Evolutionary conservation across 2,888 invertebrate genomes (phyloP).

Genomic region (Aspidiotus destructor): DNA sequence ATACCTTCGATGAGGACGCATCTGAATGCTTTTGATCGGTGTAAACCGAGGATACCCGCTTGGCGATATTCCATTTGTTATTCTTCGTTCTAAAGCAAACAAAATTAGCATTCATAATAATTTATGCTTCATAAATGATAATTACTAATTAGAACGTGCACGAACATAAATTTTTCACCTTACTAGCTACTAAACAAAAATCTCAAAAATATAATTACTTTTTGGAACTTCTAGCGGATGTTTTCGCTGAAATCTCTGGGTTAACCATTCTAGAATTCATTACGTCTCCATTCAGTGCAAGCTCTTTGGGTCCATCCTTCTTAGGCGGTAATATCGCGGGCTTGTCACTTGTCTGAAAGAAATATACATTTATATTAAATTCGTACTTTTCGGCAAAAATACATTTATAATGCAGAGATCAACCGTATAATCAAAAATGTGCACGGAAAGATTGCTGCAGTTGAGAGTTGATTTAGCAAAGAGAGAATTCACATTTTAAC

Average conservation of each 20-base stretch:
- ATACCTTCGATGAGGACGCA: too few relatives aligned
- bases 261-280: neutral
- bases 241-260: too few relatives aligned
- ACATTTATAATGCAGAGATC: neutral
- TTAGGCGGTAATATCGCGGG: conserved; percentile 3
- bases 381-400: neutral
- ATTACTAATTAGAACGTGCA: neutral
- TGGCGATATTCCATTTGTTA: too few relatives aligned
- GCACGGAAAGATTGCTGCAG: too few relatives aligned
- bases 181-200: neutral
- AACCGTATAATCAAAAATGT: neutral
- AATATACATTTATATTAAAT: conserved; percentile 9
- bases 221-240: neutral
- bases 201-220: conserved; percentile 2
- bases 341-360: conserved; percentile 8
- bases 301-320: neutral
- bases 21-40: too few relatives aligned
- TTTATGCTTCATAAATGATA: too few relatives aligned
- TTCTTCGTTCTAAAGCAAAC: neutral
- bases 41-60: too few relatives aligned
- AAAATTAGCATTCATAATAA: neutral
- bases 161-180: neutral
- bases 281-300: neutral
- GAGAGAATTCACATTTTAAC: too few relatives aligned
- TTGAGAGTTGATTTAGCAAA: too few relatives aligned